Evolutionary conservation across 2,888 invertebrate species (phyloP), one percentile per base, ranked within the genome.

Genomic region (Drosophila kanekoi): DNA sequence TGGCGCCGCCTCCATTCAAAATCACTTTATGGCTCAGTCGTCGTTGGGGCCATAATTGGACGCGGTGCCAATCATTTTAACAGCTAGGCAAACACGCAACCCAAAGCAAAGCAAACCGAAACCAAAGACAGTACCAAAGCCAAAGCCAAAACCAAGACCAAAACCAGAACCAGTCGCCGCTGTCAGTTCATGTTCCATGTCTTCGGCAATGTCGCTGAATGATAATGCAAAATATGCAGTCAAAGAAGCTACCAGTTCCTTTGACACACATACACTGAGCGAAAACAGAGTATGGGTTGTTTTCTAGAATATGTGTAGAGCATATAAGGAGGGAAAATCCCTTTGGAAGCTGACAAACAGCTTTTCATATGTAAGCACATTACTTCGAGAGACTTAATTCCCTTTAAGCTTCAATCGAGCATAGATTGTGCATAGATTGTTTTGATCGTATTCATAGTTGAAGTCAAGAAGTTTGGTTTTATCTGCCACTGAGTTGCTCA

Each of bases 61-160:
- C 72, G 81, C 83, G 84, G 81, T 84, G 84, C 84, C 83, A 84
- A 84, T 84, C 83, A 84, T 84, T 84, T 84, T 84, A 84, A 84
- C 83, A 85, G 83, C 83, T 85, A 82, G 85, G 81, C 85, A 84
- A 82, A 82, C 86, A 85, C 81, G 79, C 85, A 79, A 65, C 52
- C 66, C 71, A 53, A 65, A 60, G 52, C 60, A 49, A 51, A 65
- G 37, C 61, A 41, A 48, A n/a, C 16, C 16, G 14, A 51, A 56
- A 35, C 28, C 18, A 52, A 48, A 40, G 40, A 23, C 41, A 38
- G 9, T 52, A 47, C 37, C 37, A 14, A 51, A 63, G 43, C 16
- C 11, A 13, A 28, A 9, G 11, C 18, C 14, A 59, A 23, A 47
- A 37, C 28, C 49, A 48, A 40, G 45, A 14, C 23, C 35, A 35